These are phyloP conservation scores for Agrochola litura DNA, from an alignment of 2,888 invertebrate genomes.

Conservation along the genomic window DNA sequence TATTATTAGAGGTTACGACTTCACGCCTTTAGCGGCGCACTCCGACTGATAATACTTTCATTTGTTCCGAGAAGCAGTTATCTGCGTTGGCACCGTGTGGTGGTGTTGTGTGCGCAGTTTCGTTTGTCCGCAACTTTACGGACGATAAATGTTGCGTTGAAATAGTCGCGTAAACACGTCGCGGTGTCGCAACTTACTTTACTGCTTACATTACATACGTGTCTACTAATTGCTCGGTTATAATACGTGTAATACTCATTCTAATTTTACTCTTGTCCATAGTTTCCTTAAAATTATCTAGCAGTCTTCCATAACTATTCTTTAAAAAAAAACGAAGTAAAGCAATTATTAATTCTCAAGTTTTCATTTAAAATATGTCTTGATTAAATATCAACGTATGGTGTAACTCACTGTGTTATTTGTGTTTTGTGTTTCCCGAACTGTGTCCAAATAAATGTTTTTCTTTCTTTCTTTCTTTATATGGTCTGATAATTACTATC, in stretches of 20 bases:
- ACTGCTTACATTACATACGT: conserved; percentile 55
- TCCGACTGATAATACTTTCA: conserved; percentile 87
- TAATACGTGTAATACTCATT: conserved; percentile 21
- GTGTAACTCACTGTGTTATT: too few species aligned
- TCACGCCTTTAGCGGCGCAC: conserved; percentile 86
- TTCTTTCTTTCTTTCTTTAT: too few species aligned
- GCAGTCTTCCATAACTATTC: neutral
- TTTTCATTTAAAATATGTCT: neutral
- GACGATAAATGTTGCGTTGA: conserved; percentile 67
- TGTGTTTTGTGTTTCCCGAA: too few species aligned
- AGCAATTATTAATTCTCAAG: neutral
- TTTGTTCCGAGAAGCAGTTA: conserved; percentile 87
- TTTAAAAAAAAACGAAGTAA: neutral
- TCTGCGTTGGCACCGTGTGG: conserved; percentile 73
- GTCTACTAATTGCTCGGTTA: conserved; percentile 61
- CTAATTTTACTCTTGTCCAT: conserved; percentile 22
- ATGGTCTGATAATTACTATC: neutral
- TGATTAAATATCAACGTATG: neutral
- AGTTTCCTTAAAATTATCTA: conserved; percentile 17
- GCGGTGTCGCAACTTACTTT: conserved; percentile 52
- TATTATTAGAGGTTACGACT: conserved; percentile 88
- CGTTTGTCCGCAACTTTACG: conserved; percentile 69
- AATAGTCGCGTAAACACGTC: conserved; percentile 64
- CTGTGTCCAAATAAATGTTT: too few species aligned
- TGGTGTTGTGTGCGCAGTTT: conserved; percentile 57